Base-by-base conservation (phyloP, 1,140 invertebrate species). In the Pararge aegeria region DNA sequence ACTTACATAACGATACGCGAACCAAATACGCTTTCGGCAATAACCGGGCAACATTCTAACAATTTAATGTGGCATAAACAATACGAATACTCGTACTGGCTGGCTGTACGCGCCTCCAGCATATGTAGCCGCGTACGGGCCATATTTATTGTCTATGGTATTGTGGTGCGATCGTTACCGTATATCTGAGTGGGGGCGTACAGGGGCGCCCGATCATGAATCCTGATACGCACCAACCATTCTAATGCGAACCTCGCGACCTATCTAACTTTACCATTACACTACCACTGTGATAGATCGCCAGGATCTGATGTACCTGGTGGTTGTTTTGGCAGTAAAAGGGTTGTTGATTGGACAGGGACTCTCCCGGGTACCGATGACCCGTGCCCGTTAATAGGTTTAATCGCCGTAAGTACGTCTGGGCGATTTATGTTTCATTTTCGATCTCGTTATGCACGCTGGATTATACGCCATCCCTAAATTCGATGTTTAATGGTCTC, bases 31-130 rank as follows among this genome's bases (percentile, higher is more conserved):
- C 74, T 87, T 83, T 85, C 74, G 75, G 83, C 86, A 87, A 87
- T 89, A 89, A 89, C 82, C 75, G 72, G 75, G 75, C 79, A 78
- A 86, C 84, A 87, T 89, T 89, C 72, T 80, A 87, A 84, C 83
- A 89, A 89, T 87, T 87, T 87, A 89, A 89, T 89, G 74, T 77
- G 66, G 70, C 75, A 89, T 89, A 89, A 89, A 89, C 86, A 89
- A 87, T 87, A 87, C 82, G 73, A 85, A 87, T 77, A 78, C 73
- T 74, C 61, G 69, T 64, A 64, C 62, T 68, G 61, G 68, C 48
- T 66, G 68, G 64, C 60, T 68, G 76, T 87, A 81, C 80, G 79
- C 82, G 82, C 75, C 73, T 80, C 73, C 70, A 61, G 78, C 80
- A 75, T 81, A 77, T 80, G 78, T 76, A 80, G 74, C 70, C 73